Evolutionary conservation across 2,888 invertebrate genomes (phyloP), one percentile per base, ranked within the genome.

Genomic region (Heliconius hortense): DNA sequence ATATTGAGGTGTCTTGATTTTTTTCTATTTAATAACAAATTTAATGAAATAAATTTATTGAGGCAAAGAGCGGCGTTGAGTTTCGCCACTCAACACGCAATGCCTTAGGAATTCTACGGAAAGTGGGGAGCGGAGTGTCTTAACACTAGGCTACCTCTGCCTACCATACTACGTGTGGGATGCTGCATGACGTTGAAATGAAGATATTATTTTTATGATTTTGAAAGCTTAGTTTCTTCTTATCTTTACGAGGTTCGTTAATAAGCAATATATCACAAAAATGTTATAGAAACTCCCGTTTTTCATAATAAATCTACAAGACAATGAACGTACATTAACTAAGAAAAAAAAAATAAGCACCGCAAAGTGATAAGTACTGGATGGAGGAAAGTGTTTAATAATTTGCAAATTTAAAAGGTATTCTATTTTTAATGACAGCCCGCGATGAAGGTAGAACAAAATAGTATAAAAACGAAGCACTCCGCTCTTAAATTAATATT

Each of bases 401-500:
- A 71, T 60, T 71, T 60, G 59, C 43, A 69, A 66, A 39, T 69
- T 69, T 69, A 69, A 71, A 71, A 60, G 71, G 60, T 71, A 43
- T 71, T 71, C 62, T 71, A 60, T 62, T 71, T 71, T 62, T 60
- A 39, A 71, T 26, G 71, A 71, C 59, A 71, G 71, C 71, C 43
- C 43, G 26, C 59, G 21, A 39, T 31, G 68, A 39, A 56, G 31
- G 64, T 66, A 73, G 43, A 63, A 67, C 35, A 68, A 74, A 76
- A 64, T 62, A 60, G 71, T 71, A 70, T 68, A 72, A 66, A 76
- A 77, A 71, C 35, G 39, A 60, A 71, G 71, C 77, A 77, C 76
- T 76, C 68, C 72, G 72, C 72, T 69, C 66, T 73, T 70, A 70
- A 73, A 74, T 73, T 73, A 77, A 77, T 76, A 76, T 72, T 72